These are phyloP conservation scores for Enteromius paludinosus DNA, from an alignment of 2,797 vertebrate genomes.

Conservation along the genomic window DNA sequence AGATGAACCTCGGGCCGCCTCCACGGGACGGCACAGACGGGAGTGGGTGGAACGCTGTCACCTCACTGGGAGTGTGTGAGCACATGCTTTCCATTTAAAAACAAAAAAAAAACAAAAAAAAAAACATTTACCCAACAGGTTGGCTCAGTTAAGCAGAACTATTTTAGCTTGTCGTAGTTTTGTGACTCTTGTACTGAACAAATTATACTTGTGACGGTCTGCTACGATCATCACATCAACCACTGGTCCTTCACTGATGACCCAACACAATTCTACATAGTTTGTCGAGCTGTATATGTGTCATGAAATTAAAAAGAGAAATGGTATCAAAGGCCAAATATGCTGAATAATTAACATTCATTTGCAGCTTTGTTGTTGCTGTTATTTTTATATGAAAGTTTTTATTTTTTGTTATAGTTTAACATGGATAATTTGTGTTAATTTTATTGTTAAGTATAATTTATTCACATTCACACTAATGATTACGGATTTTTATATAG, in stretches of 20 bases:
- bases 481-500: not conserved
- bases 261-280: not conserved
- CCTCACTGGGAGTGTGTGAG: not conserved
- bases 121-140: conserved; percentile 6
- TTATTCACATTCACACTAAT: not conserved
- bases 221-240: not conserved
- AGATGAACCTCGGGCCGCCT: conserved; percentile 29
- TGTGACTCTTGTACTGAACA: conserved; percentile 12
- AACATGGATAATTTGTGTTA: not conserved
- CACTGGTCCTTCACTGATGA: not conserved
- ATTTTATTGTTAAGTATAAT: not conserved
- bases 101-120: no score
- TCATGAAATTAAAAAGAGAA: not conserved
- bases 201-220: conserved; percentile 8
- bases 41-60: conserved; percentile 21
- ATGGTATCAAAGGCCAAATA: not conserved
- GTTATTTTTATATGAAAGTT: not conserved
- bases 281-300: not conserved
- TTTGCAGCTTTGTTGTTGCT: not conserved
- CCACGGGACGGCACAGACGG: conserved; percentile 21
- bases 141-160: not conserved
- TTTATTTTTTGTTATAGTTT: not conserved
- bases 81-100: not conserved
- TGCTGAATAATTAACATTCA: not conserved
- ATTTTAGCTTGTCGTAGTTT: conserved; percentile 21